Evolutionary conservation across 2,888 invertebrate species (phyloP), one percentile per base, ranked within the genome.

Genomic region (Drosophila villosipedis): DNA sequence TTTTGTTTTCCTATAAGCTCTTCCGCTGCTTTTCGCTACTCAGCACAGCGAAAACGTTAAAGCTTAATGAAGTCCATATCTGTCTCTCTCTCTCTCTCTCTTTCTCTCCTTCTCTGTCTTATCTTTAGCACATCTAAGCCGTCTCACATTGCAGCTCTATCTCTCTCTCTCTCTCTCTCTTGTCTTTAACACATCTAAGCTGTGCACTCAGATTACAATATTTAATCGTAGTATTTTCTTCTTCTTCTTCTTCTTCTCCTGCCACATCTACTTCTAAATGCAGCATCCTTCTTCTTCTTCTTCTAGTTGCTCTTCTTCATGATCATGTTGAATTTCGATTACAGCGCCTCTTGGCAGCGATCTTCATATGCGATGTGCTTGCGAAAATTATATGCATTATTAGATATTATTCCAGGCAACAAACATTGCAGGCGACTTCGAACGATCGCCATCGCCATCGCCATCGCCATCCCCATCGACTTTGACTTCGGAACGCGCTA

Each of bases 341-440:
- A 64, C 39, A 52, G 37, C 37, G 53, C 31, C 53, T 61, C 55
- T 33, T 66, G 68, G 50, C 62, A 50, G 41, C 62, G 62, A 55
- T 71, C 39, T 25, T 68, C 52, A 71, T 65, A 82, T 76, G 47
- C 76, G 74, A 60, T 77, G 74, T 78, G 74, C 82, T 85, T 82
- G 86, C 77, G 82, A 75, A 87, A 83, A 90, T 90, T 87, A 90
- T 90, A 87, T 90, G 86, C 90, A 90, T 89, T 87, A 90, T 87
- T 90, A 78, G 82, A 87, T 90, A 87, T 89, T 89, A 87, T 86
- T 85, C 76, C 79, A 72, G 76, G 65, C 75, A 66, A 53, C 33
- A 59, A 66, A 53, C 30, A 57, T 41, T 52, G 52, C 52, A 49
- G 37, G 57, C 39, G 52, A 30, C 52, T 50, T 22, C 16, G 22